A percentile compares a stretch with the other conserved stretches of the same genome.
These are phyloP conservation scores for Strigamia maritima DNA, from an alignment of 2,888 invertebrate species.

Conservation along the genomic window DNA sequence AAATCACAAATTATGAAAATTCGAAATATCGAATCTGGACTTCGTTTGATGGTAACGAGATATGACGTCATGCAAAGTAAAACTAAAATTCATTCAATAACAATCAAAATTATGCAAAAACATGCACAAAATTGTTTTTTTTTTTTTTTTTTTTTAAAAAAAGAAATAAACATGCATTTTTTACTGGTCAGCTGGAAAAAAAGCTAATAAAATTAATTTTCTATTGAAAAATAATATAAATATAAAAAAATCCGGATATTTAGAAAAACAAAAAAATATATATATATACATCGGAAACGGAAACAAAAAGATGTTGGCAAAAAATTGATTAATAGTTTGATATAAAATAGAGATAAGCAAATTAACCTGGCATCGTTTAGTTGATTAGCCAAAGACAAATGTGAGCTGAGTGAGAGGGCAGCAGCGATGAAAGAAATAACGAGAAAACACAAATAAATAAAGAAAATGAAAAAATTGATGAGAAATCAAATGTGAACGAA, in stretches of 20 bases:
- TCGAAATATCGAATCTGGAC: background rate
- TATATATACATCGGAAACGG: background rate
- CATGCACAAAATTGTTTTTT: background rate
- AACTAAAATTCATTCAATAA: background rate
- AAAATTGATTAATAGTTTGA: background rate
- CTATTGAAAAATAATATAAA: background rate
- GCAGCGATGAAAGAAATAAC: background rate
- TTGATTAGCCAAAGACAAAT: constrained; percentile 34
- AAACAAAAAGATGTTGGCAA: background rate
- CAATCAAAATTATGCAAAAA: background rate
- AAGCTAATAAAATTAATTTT: constrained; percentile 11
- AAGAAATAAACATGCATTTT: background rate
- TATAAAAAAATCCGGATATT: background rate
- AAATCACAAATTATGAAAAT: background rate
- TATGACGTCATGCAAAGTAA: constrained; percentile 1
- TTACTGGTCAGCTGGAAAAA: constrained; percentile 1
- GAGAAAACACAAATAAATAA: background rate
- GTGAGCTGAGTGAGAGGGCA: constrained; percentile 32
- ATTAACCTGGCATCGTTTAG: constrained; percentile 34
- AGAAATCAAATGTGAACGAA: constrained; percentile 31
- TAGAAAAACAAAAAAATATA: constrained; percentile 36
- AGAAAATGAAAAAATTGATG: background rate
- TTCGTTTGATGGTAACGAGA: background rate
- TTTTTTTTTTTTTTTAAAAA: too few species aligned
- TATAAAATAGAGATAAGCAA: background rate